phyloP scores from a whole-genome alignment of 2,113 vertebrate species.

The Sphaerodactylus townsendi region DNA sequence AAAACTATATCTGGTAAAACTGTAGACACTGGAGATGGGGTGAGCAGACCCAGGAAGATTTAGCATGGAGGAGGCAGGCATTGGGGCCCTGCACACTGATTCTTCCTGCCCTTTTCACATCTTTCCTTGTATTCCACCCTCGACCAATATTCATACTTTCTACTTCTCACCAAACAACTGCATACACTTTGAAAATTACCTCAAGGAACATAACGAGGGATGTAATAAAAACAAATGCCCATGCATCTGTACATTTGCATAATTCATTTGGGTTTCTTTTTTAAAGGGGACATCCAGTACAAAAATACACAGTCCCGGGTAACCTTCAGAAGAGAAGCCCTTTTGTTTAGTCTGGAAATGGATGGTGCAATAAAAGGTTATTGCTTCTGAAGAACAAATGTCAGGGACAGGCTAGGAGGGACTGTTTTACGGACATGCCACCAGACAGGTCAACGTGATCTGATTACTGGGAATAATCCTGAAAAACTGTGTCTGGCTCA shows the following conservation, averaged over 20 bases:
- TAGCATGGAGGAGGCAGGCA: background rate
- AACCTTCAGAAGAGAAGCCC: background rate
- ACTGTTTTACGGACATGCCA: background rate
- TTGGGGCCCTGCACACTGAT: background rate
- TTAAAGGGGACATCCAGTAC: no score
- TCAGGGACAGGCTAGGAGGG: background rate
- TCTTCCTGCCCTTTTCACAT: background rate
- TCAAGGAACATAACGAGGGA: background rate
- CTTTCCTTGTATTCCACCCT: background rate
- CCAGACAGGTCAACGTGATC: background rate
- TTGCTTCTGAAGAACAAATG: background rate
- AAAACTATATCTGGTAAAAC: background rate
- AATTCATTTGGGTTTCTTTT: background rate
- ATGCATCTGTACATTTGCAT: background rate
- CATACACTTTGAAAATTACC: background rate
- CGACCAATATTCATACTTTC: background rate
- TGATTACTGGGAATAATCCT: background rate
- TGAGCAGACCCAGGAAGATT: background rate
- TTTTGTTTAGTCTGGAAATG: background rate
- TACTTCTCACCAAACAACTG: background rate
- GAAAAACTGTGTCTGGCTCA: background rate
- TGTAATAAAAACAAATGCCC: background rate
- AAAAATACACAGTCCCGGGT: background rate
- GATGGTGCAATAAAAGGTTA: background rate
- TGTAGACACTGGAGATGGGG: background rate